phyloP scores from a whole-genome alignment of 2,888 invertebrate species.

The Hirtodrosophila cameraria region DNA sequence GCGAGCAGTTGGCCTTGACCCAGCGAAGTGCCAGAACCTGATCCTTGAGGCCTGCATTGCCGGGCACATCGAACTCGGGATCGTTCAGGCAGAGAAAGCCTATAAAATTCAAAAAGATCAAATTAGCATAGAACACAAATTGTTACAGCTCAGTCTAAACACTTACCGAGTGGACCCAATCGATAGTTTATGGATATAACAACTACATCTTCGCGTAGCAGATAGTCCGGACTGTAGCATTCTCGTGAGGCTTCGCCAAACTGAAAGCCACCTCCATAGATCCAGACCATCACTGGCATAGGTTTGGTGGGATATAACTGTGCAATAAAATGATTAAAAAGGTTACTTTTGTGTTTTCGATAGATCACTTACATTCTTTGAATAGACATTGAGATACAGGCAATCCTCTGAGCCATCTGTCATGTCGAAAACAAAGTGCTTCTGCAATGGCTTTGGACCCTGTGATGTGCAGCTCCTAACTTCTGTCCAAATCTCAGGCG shows the following conservation, averaged over 20 bases:
- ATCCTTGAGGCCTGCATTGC: conserved; percentile 86
- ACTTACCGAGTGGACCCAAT: conserved; percentile 84
- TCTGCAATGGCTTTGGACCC: conserved; percentile 82
- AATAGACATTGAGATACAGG: conserved; percentile 85
- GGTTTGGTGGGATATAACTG: conserved; percentile 80
- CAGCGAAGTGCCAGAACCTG: conserved; percentile 85
- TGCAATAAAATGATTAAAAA: background rate
- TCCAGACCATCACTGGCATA: conserved; percentile 85
- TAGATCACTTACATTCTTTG: conserved; percentile 80
- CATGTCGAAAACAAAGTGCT: conserved; percentile 82
- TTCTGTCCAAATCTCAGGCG: conserved; percentile 84
- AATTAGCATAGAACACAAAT: background rate
- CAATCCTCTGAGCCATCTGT: conserved; percentile 86
- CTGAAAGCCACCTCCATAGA: conserved; percentile 85
- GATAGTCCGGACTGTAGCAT: conserved; percentile 84
- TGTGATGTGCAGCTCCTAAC: conserved; percentile 84
- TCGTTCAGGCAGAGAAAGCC: conserved; percentile 85
- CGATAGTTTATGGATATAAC: conserved; percentile 85
- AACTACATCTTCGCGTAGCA: conserved; percentile 85
- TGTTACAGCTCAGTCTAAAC: background rate
- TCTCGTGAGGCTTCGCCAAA: conserved; percentile 84
- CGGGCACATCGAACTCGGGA: conserved; percentile 85
- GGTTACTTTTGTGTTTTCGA: no score
- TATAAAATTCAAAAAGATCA: conserved; percentile 42
- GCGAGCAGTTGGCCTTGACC: conserved; percentile 85